A percentile compares a stretch with the other conserved stretches of the same genome.
These are phyloP conservation scores for Epirrita christyi DNA, from an alignment of 2,888 invertebrate genomes.

Conservation along the genomic window DNA sequence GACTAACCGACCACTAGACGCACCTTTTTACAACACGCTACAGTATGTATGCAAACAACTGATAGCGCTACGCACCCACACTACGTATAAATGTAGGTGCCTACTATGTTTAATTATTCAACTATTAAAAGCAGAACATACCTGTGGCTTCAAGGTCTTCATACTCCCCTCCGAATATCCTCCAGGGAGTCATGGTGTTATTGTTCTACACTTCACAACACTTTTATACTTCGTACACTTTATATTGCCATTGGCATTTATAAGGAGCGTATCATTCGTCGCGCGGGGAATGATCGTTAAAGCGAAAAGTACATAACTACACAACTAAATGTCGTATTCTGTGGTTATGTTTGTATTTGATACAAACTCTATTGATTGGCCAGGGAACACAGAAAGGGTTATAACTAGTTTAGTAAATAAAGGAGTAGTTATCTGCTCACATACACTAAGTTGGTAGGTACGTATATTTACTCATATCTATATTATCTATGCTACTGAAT, in stretches of 20 bases:
- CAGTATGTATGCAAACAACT: neutral
- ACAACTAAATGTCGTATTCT: neutral
- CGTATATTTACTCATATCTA: too few species aligned
- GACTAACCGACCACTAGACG: neutral
- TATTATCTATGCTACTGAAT: too few species aligned
- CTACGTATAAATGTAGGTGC: too few species aligned
- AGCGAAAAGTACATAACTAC: neutral
- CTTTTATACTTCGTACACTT: conserved; percentile 6
- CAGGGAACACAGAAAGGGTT: too few species aligned
- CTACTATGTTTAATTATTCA: neutral
- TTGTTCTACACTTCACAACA: conserved; percentile 11
- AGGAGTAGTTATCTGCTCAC: too few species aligned
- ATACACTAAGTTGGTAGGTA: too few species aligned
- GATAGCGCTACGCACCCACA: conserved; percentile 1
- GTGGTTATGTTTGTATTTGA: neutral
- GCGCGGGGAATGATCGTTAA: conserved; percentile 13
- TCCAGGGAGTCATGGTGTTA: conserved; percentile 21
- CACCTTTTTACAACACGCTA: conserved; percentile 1
- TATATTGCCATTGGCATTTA: conserved; percentile 16
- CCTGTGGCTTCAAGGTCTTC: conserved; percentile 47
- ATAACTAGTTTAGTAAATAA: too few species aligned
- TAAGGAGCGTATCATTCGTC: conserved; percentile 5
- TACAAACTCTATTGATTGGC: neutral
- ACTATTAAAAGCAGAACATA: conserved; percentile 14
- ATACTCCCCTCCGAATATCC: conserved; percentile 38